Evolutionary conservation across 2,797 vertebrate genomes (phyloP).

Genomic region (Notamacropus eugenii): DNA sequence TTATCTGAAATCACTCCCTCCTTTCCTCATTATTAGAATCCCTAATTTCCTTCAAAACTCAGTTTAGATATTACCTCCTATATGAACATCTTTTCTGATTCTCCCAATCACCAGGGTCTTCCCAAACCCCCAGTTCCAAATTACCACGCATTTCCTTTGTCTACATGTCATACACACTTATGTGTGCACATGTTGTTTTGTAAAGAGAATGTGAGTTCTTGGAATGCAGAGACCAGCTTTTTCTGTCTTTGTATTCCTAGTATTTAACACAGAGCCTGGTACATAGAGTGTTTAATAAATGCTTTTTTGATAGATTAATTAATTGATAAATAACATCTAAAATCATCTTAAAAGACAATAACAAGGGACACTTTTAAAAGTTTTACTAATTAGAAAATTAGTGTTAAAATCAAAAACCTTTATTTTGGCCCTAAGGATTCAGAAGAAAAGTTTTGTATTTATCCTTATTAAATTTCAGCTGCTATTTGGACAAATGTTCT

Average conservation of each 20-base stretch:
- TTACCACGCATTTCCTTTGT: neutral
- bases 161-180: neutral
- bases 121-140: neutral
- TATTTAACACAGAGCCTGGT: neutral
- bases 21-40: neutral
- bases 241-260: neutral
- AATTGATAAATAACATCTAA: neutral
- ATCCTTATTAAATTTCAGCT: neutral
- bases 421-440: neutral
- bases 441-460: neutral
- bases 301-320: neutral
- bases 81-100: neutral
- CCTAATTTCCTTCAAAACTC: neutral
- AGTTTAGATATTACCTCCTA: neutral
- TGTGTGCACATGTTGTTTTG: neutral
- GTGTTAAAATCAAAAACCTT: neutral
- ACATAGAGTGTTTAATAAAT: neutral
- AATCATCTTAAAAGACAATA: neutral
- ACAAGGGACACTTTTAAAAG: neutral
- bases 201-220: neutral
- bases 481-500: neutral
- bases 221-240: neutral
- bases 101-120: neutral
- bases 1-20: neutral
- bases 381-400: neutral